Percentiles rank a stretch among this genome's conserved stretches.
Evolutionary conservation across 2,113 vertebrate genomes (phyloP).

Genomic region (Rattus norvegicus): GRCr8 NC_086021.1:154505501-154506000

Average conservation of each 20-base stretch:
- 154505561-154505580: too few relatives aligned
- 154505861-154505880: neutral
- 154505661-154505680: neutral
- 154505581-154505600: neutral
- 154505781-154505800: neutral
- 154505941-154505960: neutral
- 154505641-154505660: neutral
- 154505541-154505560: neutral
- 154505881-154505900: neutral
- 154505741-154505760: neutral
- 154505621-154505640: neutral
- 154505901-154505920: neutral
- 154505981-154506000: neutral
- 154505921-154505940: neutral
- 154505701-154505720: neutral
- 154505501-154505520: neutral
- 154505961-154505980: neutral
- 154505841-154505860: neutral
- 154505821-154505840: neutral
- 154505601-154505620: neutral
- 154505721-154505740: neutral
- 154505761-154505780: neutral
- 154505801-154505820: too few relatives aligned
- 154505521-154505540: neutral
- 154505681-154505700: neutral